Conservation (phyloP, 2,888 invertebrate species). For the Megalurothrips usitatus region DNA sequence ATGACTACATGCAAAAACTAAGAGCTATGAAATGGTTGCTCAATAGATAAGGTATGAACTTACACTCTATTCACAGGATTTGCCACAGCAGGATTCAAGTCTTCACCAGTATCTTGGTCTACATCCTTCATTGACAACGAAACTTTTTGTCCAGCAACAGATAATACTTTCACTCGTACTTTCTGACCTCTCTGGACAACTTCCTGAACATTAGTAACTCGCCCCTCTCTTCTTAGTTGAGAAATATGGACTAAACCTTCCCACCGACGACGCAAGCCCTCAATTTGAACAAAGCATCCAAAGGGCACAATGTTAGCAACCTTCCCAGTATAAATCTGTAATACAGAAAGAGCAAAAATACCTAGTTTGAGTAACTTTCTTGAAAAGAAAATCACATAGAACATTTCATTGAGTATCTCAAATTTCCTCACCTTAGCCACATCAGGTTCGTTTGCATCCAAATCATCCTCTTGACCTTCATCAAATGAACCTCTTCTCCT, state of each 20-base stretch:
- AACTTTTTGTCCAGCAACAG: constrained; percentile 89
- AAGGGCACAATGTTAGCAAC: constrained; percentile 96
- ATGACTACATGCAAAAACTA: constrained; percentile 10
- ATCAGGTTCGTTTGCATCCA: constrained; percentile 62
- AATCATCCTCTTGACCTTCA: not conserved
- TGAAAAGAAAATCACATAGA: too few species aligned
- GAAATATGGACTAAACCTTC: constrained; percentile 98
- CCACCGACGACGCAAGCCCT: constrained; percentile 81
- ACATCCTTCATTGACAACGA: constrained; percentile 98
- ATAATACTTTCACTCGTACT: constrained; percentile 78
- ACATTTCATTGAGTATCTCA: not conserved
- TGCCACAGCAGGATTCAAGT: constrained; percentile 82
- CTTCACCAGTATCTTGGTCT: constrained; percentile 89
- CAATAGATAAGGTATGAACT: not conserved
- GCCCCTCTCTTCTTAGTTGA: constrained; percentile 83
- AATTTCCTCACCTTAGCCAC: constrained; percentile 56
- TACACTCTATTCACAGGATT: constrained; percentile 55
- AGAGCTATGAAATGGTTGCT: not conserved
- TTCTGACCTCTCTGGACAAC: constrained; percentile 85
- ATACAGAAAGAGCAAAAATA: constrained; percentile 25
- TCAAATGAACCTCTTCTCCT: constrained; percentile 4
- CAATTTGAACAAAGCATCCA: constrained; percentile 95
- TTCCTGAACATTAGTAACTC: constrained; percentile 91
- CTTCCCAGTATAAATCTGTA: constrained; percentile 79
- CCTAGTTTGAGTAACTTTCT: not conserved